These are phyloP conservation scores for Drosophila koepferae DNA, from an alignment of 2,888 invertebrate species.

Conservation along the genomic window DNA sequence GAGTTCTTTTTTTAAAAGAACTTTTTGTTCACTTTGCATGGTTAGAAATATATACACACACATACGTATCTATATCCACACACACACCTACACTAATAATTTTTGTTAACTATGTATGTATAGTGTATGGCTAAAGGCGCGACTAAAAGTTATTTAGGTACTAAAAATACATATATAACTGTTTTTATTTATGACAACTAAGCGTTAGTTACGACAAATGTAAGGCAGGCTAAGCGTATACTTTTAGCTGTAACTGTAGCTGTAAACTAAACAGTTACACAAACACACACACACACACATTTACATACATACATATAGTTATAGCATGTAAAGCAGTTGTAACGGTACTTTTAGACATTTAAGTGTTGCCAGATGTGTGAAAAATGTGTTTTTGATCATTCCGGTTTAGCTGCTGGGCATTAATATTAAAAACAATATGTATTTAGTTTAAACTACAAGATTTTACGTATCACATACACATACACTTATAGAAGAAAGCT, in stretches of 20 bases:
- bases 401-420: slow-evolving; percentile 36
- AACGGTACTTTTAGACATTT: slow-evolving; percentile 68
- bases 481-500: slow-evolving; percentile 13
- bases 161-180: slow-evolving; percentile 50
- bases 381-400: slow-evolving; percentile 31
- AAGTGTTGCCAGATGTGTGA: slow-evolving; percentile 69
- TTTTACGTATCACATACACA: slow-evolving; percentile 22
- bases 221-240: slow-evolving; percentile 52
- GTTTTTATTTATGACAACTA: slow-evolving; percentile 54
- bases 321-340: slow-evolving; percentile 62
- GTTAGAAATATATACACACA: slow-evolving; percentile 27
- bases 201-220: slow-evolving; percentile 42
- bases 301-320: slow-evolving; percentile 37
- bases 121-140: slow-evolving; percentile 32
- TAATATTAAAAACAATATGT: slow-evolving; percentile 23
- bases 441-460: slow-evolving; percentile 37
- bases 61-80: slow-evolving; percentile 27
- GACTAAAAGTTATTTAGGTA: slow-evolving; percentile 51
- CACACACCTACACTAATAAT: neutral
- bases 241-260: slow-evolving; percentile 56
- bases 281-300: slow-evolving; percentile 39
- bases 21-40: slow-evolving; percentile 48
- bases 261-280: slow-evolving; percentile 28
- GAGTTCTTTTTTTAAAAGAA: slow-evolving; percentile 26
- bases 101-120: slow-evolving; percentile 56